Conservation (phyloP, 2,113 vertebrate species). For the Campylomormyrus numenius region DNA sequence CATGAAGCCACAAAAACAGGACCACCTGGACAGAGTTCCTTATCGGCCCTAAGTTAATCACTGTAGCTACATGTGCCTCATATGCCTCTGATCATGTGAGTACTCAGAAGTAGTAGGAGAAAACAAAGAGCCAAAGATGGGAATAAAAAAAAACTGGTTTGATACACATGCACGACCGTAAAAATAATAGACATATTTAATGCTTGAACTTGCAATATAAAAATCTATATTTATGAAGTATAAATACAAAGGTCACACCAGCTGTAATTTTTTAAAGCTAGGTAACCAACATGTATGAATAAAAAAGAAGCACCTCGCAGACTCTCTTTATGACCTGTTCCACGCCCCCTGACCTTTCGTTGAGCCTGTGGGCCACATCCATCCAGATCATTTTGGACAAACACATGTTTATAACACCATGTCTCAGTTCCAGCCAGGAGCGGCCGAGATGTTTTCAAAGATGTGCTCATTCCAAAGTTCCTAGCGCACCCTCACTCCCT, state of each 20-base stretch:
- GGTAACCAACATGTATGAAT: neutral
- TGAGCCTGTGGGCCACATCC: neutral
- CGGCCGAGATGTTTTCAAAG: neutral
- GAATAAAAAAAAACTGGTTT: neutral
- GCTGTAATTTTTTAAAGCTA: neutral
- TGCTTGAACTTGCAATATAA: neutral
- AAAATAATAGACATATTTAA: neutral
- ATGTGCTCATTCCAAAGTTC: neutral
- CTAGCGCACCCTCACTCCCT: neutral
- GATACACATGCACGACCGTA: neutral
- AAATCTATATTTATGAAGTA: neutral
- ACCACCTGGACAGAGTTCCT: neutral
- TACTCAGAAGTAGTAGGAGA: neutral
- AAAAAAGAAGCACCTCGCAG: neutral
- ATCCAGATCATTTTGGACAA: neutral
- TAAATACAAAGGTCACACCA: neutral
- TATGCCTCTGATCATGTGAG: neutral
- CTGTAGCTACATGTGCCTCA: neutral
- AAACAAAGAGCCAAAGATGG: neutral
- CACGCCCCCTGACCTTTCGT: neutral
- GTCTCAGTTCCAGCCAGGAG: neutral
- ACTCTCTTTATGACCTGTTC: neutral
- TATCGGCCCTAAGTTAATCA: neutral
- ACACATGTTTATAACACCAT: neutral
- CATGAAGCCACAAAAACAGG: constrained; percentile 1